phyloP scores from a whole-genome alignment of 2,113 vertebrate species.

The Syngnathus typhle region DNA sequence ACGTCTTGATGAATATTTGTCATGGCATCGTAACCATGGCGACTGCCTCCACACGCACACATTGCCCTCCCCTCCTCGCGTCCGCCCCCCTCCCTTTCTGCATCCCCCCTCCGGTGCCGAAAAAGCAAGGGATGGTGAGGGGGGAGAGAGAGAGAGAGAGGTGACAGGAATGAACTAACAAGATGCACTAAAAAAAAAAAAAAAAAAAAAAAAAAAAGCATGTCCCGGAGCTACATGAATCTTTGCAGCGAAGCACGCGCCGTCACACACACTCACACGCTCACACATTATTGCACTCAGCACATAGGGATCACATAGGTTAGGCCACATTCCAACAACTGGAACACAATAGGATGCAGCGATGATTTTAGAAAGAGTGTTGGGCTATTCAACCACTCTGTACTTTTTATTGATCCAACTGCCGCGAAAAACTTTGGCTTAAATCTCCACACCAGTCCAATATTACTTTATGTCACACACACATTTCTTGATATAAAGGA shows the following conservation, averaged over 20 bases:
- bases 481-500: too few species aligned
- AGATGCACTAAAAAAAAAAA: constrained; percentile 64
- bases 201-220: constrained; percentile 41
- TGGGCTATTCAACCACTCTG: background rate
- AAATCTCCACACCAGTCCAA: too few species aligned
- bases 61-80: constrained; percentile 17
- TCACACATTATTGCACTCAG: constrained; percentile 38
- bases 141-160: constrained; percentile 61
- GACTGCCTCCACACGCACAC: constrained; percentile 55
- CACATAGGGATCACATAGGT: constrained; percentile 59
- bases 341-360: constrained; percentile 51
- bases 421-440: background rate
- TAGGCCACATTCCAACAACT: constrained; percentile 59
- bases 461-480: too few species aligned
- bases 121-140: constrained; percentile 67
- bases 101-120: constrained; percentile 64
- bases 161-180: constrained; percentile 77
- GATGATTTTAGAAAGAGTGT: constrained; percentile 21
- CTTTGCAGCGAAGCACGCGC: constrained; percentile 65
- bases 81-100: constrained; percentile 40
- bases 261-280: constrained; percentile 34
- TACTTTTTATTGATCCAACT: background rate
- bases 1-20: constrained; percentile 74
- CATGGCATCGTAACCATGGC: constrained; percentile 72
- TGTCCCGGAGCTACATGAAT: constrained; percentile 73